Evolutionary conservation across 2,888 invertebrate genomes (phyloP), one percentile per base, ranked within the genome.

Genomic region (Cephus pulcher): DNA sequence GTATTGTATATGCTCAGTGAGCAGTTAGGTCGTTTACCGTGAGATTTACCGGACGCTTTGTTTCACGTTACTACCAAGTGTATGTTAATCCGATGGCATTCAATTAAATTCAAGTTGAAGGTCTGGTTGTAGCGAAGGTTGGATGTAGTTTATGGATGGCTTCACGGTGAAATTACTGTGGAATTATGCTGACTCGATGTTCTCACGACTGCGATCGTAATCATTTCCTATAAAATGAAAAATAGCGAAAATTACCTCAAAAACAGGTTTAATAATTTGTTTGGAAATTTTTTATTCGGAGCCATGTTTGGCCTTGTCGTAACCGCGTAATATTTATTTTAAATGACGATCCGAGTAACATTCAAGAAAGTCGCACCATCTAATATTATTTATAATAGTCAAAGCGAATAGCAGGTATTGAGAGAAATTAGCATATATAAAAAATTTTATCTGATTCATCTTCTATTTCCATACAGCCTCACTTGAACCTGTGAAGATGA

Each of bases 51-150:
- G 56, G 15, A 56, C 1, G 40, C 40, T 40, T 40, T 56, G 56
- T 56, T 56, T 56, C 56, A 15, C 56, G 9, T 56, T 23, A 56
- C 23, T 56, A 56, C 23, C 56, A 23, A 6, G 23, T 56, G 56
- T 56, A 71, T 71, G 32, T 71, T 71, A 71, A 71, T 71, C 71
- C 37, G 32, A 69, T 32, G 75, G 69, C n/a, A 76, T 76, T 34
- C 73, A 76, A 69, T 78, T 34, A 78, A 80, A 82, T 84, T 83
- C 85, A 86, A 86, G 86, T 84, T 82, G 84, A 83, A 85, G 85
- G 85, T 79, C 78, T 71, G 34, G 34, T 11, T 9, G 74, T 6
- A 34, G 33, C 71, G 71, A 71, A 71, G 71, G 71, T 34, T 12
- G 34, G 32, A 34, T 71, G 33, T 71, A 71, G 71, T 71, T 71